Evolutionary conservation across 2,113 vertebrate species (phyloP), one percentile per base, ranked within the genome.

Genomic region (Archocentrus centrarchus): DNA sequence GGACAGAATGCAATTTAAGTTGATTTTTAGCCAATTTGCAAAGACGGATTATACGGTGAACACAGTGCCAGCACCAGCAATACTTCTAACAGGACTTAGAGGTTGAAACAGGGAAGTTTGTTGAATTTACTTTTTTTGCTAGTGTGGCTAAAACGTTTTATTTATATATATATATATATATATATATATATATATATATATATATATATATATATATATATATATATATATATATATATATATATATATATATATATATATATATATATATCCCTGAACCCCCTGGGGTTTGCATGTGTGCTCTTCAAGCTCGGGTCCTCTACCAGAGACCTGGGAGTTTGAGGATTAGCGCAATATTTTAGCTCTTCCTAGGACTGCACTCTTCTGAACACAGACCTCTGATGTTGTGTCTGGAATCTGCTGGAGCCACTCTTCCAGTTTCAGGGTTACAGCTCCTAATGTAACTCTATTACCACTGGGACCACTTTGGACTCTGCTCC

Each of bases 11-110:
- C 47, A 50, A 3, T 86, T 79, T 35, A 78, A 24, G 59, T 32
- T 64, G 77, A 86, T 18, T 84, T 35, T 35, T 11, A 24, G 80
- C 78, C 75, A 86, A 50, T 89, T 60, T 68, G 64, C 30, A 24
- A 64, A 70, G 57, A 86, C 14, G 27, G 27, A 76, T 75, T 39
- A 76, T 18, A 35, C 1, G n/a, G 24, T 2, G 35, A 77, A 37
- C 17, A 55, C 6, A 41, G 41, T 59, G 41, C 78, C 82, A 79
- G 32, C 17, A 30, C 78, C 82, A 79, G 44, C 30, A 35, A 35
- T 55, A 18, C 53, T 59, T 17, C 78, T 59, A 53, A 62, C 30
- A 47, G 27, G 6, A 44, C 30, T 18, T 4, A 55, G 58, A 32
- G 55, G 20, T 4, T 58, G 64, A 44, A 6, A 59, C 17, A 60